Base-by-base conservation (phyloP, 2,888 invertebrate species). In the Willowsia nigromaculata region DNA sequence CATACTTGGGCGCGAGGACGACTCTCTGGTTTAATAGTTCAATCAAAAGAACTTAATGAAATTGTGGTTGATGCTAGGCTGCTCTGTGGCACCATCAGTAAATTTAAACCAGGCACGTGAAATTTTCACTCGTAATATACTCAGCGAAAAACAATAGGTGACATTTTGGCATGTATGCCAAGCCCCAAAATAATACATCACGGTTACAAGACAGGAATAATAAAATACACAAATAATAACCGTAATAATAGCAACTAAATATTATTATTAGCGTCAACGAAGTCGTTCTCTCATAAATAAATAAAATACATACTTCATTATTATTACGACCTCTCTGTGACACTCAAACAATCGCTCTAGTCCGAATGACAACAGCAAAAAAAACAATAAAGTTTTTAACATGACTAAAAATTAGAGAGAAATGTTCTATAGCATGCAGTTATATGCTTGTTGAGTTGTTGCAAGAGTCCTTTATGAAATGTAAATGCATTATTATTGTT, bases 141-240 rank as follows among this genome's bases (percentile, higher is more conserved):
- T 71, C 18, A 43, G 25, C 43, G 33, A 43, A 25, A 40, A 71
- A 71, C 68, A 71, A 71, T 71, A 22, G 40, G 74, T 74, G 74
- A 74, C 74, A 27, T 47, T 43, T 47, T 74, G 43, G 74, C 74
- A 27, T 74, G 47, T 13, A 25, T 74, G 74, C 74, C 43, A 74
- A 47, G 47, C 74, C 43, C 74, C 27, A 37, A 74, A 84, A 84
- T 82, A 84, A 84, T 84, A 74, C 84, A 84, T 84, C 84, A 84
- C 68, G 53, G 37, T n/a, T 71, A 84, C 74, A 47, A 27, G 47
- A 47, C 74, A 74, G 37, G 56, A 74, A 84, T 84, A 84, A 84
- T 84, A 84, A 84, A 84, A 37, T 56, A 59, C 56, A 74, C 30
- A 68, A 71, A 43, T 65, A 65, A 68, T 82, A 82, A 68, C 43